Base-by-base conservation (phyloP, 2,888 invertebrate species). In the Holacanthella duospinosa region DNA sequence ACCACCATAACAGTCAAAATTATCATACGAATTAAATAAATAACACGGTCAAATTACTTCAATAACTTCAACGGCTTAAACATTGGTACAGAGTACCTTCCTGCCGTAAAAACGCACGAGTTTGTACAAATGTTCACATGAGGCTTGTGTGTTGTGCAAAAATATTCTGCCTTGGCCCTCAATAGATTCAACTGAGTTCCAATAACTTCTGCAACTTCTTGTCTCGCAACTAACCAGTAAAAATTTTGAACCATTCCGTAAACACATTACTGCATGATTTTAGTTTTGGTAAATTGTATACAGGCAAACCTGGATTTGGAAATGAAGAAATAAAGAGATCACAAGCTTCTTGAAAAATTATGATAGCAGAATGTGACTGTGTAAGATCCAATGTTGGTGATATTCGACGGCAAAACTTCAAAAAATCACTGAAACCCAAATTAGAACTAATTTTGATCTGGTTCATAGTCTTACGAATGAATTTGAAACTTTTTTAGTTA, bases 261-360 rank as follows among this genome's bases (percentile, higher is more conserved):
- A 36, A 36, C 36, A 36, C 9, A 6, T 36, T 36, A 12, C 16
- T 36, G 36, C 36, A 36, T 6, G 53, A 36, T n/a, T 21, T 29
- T 58, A n/a, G n/a, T n/a, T n/a, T n/a, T n/a, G n/a, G 16, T 12
- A 54, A 21, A 9, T 24, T 55, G 27, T n/a, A n/a, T n/a, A n/a
- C n/a, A n/a, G n/a, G n/a, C n/a, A n/a, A n/a, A 79, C 79, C 75
- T 67, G 74, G 72, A 67, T 77, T 83, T 0, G 86, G 78, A 29
- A 88, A 81, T 27, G 89, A 88, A 60, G 87, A 87, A 66, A 90
- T 89, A 77, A 96, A 96, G 66, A 94, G 86, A 75, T 96, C 94
- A 26, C 93, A 82, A 0, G 93, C 91, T 77, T 95, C 91, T 79
- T 92, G 88, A 55, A 92, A 84, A 1, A 90, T 84, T 75, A 84